Conservation (phyloP, 2,888 invertebrate species). For the Pyrrhia umbra region DNA sequence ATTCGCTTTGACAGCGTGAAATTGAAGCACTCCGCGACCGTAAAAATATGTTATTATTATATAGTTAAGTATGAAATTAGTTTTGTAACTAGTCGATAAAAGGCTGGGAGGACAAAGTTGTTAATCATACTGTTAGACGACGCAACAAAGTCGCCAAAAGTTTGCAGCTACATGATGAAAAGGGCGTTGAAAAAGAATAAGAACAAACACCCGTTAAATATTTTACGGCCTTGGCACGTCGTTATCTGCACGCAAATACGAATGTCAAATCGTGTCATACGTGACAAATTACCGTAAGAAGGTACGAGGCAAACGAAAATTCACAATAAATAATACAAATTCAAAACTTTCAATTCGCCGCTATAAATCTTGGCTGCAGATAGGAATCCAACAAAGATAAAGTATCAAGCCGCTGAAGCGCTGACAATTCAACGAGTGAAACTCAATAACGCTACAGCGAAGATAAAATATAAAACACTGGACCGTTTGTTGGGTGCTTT, state of each 20-base stretch:
- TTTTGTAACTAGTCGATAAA: slow-evolving; percentile 30
- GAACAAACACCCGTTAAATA: slow-evolving; percentile 7
- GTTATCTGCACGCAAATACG: slow-evolving; percentile 32
- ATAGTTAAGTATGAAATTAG: slow-evolving; percentile 28
- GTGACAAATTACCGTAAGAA: slow-evolving; percentile 32
- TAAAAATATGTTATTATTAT: slow-evolving; percentile 59
- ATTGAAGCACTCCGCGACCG: slow-evolving; percentile 66
- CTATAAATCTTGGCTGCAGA: slow-evolving; percentile 67
- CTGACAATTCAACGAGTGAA: slow-evolving; percentile 69
- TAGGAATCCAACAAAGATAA: slow-evolving; percentile 71
- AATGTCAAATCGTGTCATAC: slow-evolving; percentile 37
- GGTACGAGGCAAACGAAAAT: slow-evolving; percentile 47
- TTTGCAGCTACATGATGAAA: background rate
- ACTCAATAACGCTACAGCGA: slow-evolving; percentile 67
- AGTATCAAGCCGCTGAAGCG: slow-evolving; percentile 67
- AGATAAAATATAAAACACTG: slow-evolving; percentile 67
- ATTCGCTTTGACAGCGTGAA: slow-evolving; percentile 77
- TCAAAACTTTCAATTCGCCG: slow-evolving; percentile 62
- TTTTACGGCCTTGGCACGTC: slow-evolving; percentile 31
- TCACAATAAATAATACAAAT: slow-evolving; percentile 57
- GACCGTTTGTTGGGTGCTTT: slow-evolving; percentile 59
- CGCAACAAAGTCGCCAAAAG: background rate
- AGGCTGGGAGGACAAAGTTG: background rate
- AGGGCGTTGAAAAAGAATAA: slow-evolving; percentile 9
- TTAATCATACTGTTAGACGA: background rate